Percentiles rank a stretch among this genome's conserved stretches.
These are phyloP conservation scores for Varanus salvator DNA, from an alignment of 2,113 vertebrate genomes.

Conservation along the genomic window DNA sequence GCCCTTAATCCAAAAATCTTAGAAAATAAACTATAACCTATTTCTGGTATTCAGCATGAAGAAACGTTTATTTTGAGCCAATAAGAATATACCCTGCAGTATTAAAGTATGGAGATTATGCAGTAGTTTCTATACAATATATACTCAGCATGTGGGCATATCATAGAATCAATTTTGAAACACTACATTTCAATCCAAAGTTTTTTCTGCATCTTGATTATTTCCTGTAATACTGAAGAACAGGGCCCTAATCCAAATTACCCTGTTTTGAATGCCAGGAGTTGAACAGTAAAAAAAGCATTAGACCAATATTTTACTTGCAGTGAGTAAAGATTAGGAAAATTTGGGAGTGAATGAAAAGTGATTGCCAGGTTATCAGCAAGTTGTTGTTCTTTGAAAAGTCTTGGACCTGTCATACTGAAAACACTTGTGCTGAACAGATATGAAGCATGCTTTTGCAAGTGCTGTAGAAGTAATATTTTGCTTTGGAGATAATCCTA, in stretches of 20 bases:
- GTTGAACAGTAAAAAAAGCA: background rate
- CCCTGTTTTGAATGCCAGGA: constrained; percentile 36
- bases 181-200: background rate
- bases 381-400: background rate
- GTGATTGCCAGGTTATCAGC: background rate
- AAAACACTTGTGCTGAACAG: background rate
- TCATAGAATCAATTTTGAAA: constrained; percentile 35
- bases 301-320: constrained; percentile 27
- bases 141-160: background rate
- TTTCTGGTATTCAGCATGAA: constrained; percentile 14
- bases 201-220: background rate
- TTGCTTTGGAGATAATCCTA: background rate
- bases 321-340: background rate
- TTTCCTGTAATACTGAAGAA: constrained; percentile 46
- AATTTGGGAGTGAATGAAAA: constrained; percentile 47
- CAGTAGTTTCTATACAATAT: background rate
- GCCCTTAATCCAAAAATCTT: constrained; percentile 39
- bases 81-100: background rate
- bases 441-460: background rate
- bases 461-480: background rate
- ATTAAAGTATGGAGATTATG: constrained; percentile 3
- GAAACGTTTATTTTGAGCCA: constrained; percentile 12
- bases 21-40: constrained; percentile 34
- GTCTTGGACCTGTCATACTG: background rate
- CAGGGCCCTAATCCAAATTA: constrained; percentile 24